Evolutionary conservation across 2,888 invertebrate genomes (phyloP), one percentile per base, ranked within the genome.

Genomic region (Dyspetes luteomarginatus): DNA sequence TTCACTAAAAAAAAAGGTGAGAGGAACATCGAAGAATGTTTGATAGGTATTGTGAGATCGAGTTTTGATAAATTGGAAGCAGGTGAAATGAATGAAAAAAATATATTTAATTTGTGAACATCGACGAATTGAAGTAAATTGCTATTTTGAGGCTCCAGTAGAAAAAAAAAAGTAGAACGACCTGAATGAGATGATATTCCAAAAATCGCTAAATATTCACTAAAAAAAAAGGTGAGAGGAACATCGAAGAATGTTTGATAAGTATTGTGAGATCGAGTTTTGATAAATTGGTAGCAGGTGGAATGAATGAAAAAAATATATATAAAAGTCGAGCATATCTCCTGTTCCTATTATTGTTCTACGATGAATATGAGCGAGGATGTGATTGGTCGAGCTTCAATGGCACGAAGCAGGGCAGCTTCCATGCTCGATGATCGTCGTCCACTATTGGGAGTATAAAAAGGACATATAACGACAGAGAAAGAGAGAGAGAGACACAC

Each of bases 371-470:
- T 56, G 56, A 69, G 19, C 64, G 43, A 5, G 26, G 15, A 9
- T 69, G 69, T 28, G 69, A 69, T 26, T 45, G 45, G 41, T 12
- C 7, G 28, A 15, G 68, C 15, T 43, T 24, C 56, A 28, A 69
- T 58, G 30, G 58, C n/a, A 58, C 30, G 45, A 45, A 58, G 58
- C 26, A 41, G 15, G 22, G 56, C 26, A 52, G 65, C 36, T 52
- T 52, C 50, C 65, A 12, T 36, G 36, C 36, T 22, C 52, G 69
- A 3, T 15, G 26, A 56, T 56, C 55, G 55, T 28, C 28, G 55
- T 36, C 36, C 36, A 36, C 9, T 12, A 36, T 36, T 12, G 36
- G 12, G n/a, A 67, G 36, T 30, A 50, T 56, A 58, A 64, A 64
- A 64, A 64, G 9, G 28, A 3, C 24, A 45, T 26, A 41, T 0